Conservation (phyloP, 2,113 vertebrate species). For the Pleuronectes platessa region DNA sequence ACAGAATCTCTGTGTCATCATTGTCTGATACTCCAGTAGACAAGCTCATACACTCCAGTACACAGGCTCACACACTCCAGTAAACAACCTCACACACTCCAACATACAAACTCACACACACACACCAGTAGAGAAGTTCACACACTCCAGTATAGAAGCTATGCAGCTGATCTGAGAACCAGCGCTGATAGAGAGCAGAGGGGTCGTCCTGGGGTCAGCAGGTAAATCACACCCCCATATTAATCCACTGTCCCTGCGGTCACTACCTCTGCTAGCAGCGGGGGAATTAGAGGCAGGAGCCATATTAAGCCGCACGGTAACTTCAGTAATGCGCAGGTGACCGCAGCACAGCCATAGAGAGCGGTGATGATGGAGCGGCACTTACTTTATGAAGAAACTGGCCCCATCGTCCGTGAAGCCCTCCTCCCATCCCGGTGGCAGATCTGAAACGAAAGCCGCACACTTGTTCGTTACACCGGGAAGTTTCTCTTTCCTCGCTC, state of each 20-base stretch:
- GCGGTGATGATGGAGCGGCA: constrained; percentile 20
- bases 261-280: constrained; percentile 7
- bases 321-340: constrained; percentile 13
- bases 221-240: constrained; percentile 6
- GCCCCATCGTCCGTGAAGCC: constrained; percentile 92
- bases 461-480: background rate
- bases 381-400: constrained; percentile 97
- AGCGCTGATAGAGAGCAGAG: too few relatives aligned
- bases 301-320: constrained; percentile 41
- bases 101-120: too few relatives aligned
- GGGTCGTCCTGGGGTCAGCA: constrained; percentile 23
- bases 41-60: too few relatives aligned
- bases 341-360: background rate
- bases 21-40: too few relatives aligned
- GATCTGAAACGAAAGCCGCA: constrained; percentile 78
- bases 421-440: constrained; percentile 94
- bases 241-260: constrained; percentile 13
- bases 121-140: too few relatives aligned
- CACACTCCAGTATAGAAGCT: too few relatives aligned
- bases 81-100: too few relatives aligned
- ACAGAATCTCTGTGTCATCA: too few relatives aligned
- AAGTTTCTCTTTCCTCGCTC: too few relatives aligned
- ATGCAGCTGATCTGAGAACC: too few relatives aligned
- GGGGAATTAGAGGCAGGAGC: constrained; percentile 43
- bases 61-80: too few relatives aligned